These are phyloP conservation scores for Pao palembangensis DNA, from an alignment of 2,113 vertebrate genomes.

Conservation along the genomic window DNA sequence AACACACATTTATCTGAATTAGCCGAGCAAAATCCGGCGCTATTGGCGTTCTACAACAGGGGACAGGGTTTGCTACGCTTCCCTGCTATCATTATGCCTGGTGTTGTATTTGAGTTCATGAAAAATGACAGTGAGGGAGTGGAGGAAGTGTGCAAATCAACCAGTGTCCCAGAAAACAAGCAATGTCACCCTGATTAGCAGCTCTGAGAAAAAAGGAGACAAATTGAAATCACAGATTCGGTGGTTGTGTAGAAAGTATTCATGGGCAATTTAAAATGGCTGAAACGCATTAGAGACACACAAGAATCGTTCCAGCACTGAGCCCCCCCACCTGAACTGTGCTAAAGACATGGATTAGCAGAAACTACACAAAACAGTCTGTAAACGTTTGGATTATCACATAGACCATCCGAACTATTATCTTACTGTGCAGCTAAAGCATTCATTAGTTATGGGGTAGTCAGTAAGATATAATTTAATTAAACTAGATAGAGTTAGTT, in stretches of 20 bases:
- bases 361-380: too few relatives aligned
- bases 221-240: conserved; percentile 13
- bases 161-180: conserved; percentile 15
- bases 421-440: too few relatives aligned
- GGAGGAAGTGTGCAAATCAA: conserved; percentile 3
- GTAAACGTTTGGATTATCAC: too few relatives aligned
- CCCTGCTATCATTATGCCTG: conserved; percentile 24
- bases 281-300: background rate
- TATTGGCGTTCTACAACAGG: background rate
- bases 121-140: conserved; percentile 18
- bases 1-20: background rate
- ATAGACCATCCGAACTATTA: too few relatives aligned
- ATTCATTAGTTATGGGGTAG: too few relatives aligned
- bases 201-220: conserved; percentile 6
- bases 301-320: too few relatives aligned
- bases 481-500: too few relatives aligned
- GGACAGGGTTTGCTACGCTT: conserved; percentile 18
- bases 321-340: too few relatives aligned
- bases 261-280: conserved; percentile 10
- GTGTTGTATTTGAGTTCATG: background rate
- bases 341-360: too few relatives aligned
- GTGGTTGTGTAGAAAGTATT: conserved; percentile 6
- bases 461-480: too few relatives aligned
- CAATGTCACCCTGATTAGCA: conserved; percentile 34
- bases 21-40: conserved; percentile 18